A percentile compares a stretch with the other conserved stretches of the same genome.
Conservation (phyloP, 64 coral and sea anemone genomes). For the Hydrozoanthus tunicans region DNA sequence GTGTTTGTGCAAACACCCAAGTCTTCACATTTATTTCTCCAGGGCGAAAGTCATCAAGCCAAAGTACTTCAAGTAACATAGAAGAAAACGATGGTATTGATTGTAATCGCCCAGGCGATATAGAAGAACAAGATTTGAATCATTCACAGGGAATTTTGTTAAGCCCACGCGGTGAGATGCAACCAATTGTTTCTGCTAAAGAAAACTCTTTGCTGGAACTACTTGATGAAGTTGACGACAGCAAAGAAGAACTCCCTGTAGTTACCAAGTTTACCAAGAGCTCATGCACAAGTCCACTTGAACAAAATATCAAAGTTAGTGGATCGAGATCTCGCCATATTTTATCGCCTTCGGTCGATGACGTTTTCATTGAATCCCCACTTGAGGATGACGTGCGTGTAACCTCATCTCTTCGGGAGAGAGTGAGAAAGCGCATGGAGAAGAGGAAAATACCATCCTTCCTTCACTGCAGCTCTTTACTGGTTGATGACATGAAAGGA, state of each 20-base stretch:
- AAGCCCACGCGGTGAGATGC: neutral
- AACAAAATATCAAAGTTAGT: neutral
- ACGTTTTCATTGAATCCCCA: slow-evolving; percentile 29
- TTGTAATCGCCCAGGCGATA: neutral
- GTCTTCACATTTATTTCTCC: neutral
- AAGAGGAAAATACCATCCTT: neutral
- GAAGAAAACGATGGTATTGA: neutral
- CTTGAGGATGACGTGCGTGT: neutral
- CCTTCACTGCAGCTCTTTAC: neutral
- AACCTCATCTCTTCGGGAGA: slow-evolving; percentile 26
- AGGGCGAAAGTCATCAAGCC: neutral
- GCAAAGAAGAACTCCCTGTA: neutral
- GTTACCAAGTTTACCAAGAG: neutral
- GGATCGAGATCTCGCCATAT: neutral
- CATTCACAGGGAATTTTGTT: neutral
- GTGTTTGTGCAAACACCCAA: neutral
- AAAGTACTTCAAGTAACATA: neutral
- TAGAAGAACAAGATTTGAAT: neutral
- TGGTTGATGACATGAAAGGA: neutral
- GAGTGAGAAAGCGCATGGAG: neutral
- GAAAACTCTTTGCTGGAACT: neutral
- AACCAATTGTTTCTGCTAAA: neutral
- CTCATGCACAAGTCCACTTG: neutral
- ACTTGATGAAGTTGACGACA: neutral
- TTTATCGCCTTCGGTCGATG: neutral